Evolutionary conservation across 1,140 invertebrate species (phyloP), one percentile per base, ranked within the genome.

Genomic region (Chlorops oryzae): DNA sequence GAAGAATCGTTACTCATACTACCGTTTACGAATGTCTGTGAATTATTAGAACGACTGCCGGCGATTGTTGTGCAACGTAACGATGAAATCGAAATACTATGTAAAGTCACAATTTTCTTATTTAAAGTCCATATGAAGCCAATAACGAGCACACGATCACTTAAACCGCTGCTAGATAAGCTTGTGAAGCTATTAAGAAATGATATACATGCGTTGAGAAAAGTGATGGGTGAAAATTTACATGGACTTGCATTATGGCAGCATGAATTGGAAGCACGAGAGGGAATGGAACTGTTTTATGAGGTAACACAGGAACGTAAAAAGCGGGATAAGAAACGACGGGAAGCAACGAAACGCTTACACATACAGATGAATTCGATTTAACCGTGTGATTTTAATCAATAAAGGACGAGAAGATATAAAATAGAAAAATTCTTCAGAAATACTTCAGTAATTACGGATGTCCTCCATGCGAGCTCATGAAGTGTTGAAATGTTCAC

Each of bases 1-100:
- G 92, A 97, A 72, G 90, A 96, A 74, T 80, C 90, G 0, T 73
- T 98, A 3, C 64, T 97, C 0, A 73, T 95, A 7, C 73, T 98
- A 21, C 90, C 93, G 17, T 92, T 94, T 63, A 79, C 82, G 21
- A 79, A 82, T 45, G 88, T 92, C 0, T 84, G 84, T 58, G 81
- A 92, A 39, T 77, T 98, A 41, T 75, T 98, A 1, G 72, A 83
- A 50, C 74, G 84, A 55, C 64, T 97, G 34, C 81, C 85, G 1
- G 68, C 73, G 2, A 70, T 94, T 21, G 73, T 92, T 1, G 74
- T 79, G 18, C 74, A 80, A 53, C 75, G 81, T 54, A 79, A 77
- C 22, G 79, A 85, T 58, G 79, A 89, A 43, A 74, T 81, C 2
- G 94, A 98, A 76, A 71, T 95, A 35, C 71, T 87, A 40, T 80